Evolutionary conservation across 2,888 invertebrate species (phyloP), one percentile per base, ranked within the genome.

Genomic region (Rhimphoctona megacephalus): DNA sequence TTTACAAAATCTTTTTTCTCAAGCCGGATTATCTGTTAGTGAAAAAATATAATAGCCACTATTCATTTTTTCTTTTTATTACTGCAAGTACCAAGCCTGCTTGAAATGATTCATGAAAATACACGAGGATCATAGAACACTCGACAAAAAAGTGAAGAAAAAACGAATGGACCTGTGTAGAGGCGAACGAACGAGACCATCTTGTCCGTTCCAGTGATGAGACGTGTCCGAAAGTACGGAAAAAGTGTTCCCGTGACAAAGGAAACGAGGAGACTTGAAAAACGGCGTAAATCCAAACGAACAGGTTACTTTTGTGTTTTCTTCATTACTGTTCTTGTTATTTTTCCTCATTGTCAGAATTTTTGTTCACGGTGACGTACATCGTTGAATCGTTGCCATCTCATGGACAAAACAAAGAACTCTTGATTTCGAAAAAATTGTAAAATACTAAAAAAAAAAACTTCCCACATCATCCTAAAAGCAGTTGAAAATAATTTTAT

Each of bases 101-200:
- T 49, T 49, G 19, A 19, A 19, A 49, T 19, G 49, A 11, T 49
- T 49, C 19, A 11, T 22, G 43, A 43, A 39, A 69, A 22, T 9
- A n/a, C 19, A 22, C 14, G 4, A 39, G 39, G 4, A 39, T 39
- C 25, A 69, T 22, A 69, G 11, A 22, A 39, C 19, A 5, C 25
- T 22, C 5, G 33, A 14, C 7, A 46, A 46, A 49, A 46, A 19
- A 9, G 9, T 14, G 43, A 52, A 17, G 46, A 82, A 80, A 67
- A 78, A 70, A 36, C 49, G 7, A 82, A 85, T 70, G 39, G 61
- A 79, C 36, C 61, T 76, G 14, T 22, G 66, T 14, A 72, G 52
- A 54, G 17, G 30, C 22, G 49, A 43, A 67, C 57, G 78, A 39
- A 76, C 33, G 49, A 64, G 72, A 82, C 33, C 30, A 76, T 72